Conservation (phyloP, 2,888 invertebrate species). For the Parelbella ahira region DNA sequence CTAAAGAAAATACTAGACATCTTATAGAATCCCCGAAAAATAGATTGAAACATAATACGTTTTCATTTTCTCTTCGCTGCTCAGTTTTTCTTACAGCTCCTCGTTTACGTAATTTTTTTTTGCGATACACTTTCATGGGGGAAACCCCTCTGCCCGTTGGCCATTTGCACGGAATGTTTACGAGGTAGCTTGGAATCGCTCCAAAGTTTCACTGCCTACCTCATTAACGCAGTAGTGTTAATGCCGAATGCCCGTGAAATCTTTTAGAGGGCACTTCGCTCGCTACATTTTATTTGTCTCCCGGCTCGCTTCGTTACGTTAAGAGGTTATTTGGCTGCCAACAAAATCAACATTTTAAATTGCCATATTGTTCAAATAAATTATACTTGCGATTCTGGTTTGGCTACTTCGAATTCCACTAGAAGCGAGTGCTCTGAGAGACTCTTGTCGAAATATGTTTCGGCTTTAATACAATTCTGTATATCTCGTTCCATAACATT, state of each 20-base stretch:
- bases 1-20: too few species aligned
- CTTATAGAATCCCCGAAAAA: too few species aligned
- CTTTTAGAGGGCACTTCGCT: conserved; percentile 60
- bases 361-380: conserved; percentile 19
- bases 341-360: conserved; percentile 35
- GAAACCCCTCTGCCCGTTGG: conserved; percentile 13
- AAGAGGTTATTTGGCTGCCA: conserved; percentile 67
- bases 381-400: conserved; percentile 9
- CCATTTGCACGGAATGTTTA: conserved; percentile 45
- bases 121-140: conserved; percentile 12
- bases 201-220: conserved; percentile 69
- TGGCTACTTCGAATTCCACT: conserved; percentile 3
- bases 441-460: neutral
- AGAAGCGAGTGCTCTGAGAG: neutral
- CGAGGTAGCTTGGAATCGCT: conserved; percentile 60
- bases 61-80: too few species aligned
- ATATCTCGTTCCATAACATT: too few species aligned
- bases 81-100: neutral
- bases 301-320: conserved; percentile 66
- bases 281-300: conserved; percentile 61
- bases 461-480: neutral
- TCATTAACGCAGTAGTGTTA: conserved; percentile 70
- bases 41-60: too few species aligned
- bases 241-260: conserved; percentile 69
- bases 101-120: neutral